phyloP scores from a whole-genome alignment of 2,113 vertebrate species.

The Erythrocercus mccallii region DNA sequence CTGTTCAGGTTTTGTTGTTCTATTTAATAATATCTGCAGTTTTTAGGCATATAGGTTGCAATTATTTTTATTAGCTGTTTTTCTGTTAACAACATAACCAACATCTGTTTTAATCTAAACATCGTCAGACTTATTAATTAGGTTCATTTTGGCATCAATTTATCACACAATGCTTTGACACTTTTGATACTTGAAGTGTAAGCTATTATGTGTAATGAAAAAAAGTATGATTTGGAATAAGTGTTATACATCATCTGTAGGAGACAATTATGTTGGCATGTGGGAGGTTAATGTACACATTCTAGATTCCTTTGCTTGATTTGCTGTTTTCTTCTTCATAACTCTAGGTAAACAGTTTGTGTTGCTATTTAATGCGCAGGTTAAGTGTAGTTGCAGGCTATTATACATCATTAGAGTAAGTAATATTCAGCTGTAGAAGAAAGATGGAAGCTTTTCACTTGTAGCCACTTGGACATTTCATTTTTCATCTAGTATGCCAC shows the following conservation, averaged over 20 bases:
- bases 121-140: conserved; percentile 68
- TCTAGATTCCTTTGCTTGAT: conserved; percentile 72
- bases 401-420: conserved; percentile 95
- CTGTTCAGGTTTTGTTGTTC: conserved; percentile 27
- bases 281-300: conserved; percentile 73
- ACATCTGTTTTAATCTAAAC: conserved; percentile 67
- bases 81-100: conserved; percentile 54
- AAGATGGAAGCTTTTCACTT: conserved; percentile 86
- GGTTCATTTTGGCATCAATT: conserved; percentile 67
- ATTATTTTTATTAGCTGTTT: conserved; percentile 66
- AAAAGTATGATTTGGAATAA: conserved; percentile 59
- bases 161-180: conserved; percentile 59
- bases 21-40: conserved; percentile 35
- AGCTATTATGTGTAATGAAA: conserved; percentile 62
- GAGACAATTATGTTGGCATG: conserved; percentile 71
- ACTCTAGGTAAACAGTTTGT: conserved; percentile 74
- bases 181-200: conserved; percentile 57
- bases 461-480: conserved; percentile 79
- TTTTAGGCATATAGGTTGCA: conserved; percentile 38
- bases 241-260: conserved; percentile 66
- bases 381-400: conserved; percentile 95
- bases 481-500: conserved; percentile 76
- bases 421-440: conserved; percentile 83
- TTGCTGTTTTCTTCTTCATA: conserved; percentile 77
- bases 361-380: conserved; percentile 85